A percentile compares a stretch with the other conserved stretches of the same genome.
Evolutionary conservation across 2,797 vertebrate genomes (phyloP).

Genomic region (Microctenopoma steveboyesi): DNA sequence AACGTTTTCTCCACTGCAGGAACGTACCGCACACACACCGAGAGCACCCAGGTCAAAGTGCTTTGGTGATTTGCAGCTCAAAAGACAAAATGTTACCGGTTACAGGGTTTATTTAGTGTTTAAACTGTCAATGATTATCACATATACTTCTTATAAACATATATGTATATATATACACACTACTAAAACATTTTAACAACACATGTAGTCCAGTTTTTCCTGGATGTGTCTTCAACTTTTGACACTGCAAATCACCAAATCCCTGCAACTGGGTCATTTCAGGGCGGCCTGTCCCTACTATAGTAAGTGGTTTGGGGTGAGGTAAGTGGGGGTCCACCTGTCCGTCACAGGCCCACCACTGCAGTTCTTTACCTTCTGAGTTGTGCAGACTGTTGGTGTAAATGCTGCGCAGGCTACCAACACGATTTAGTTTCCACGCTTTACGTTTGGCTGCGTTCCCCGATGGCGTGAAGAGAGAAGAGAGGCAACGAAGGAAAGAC

Average conservation of each 20-base stretch:
- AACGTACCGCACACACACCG: background rate
- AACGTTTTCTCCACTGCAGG: background rate
- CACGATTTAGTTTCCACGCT: conserved; percentile 93
- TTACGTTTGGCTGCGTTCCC: conserved; percentile 92
- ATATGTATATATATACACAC: too few species aligned
- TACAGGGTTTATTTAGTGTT: too few species aligned
- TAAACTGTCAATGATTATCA: too few species aligned
- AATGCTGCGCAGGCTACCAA: conserved; percentile 93
- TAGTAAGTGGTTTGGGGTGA: conserved; percentile 10
- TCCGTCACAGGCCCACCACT: conserved; percentile 17
- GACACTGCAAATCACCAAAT: conserved; percentile 9
- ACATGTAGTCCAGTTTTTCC: too few species aligned
- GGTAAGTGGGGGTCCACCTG: background rate
- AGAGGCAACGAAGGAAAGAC: conserved; percentile 72
- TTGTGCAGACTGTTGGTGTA: conserved; percentile 90
- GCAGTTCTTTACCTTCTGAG: conserved; percentile 85
- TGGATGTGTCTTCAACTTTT: too few species aligned
- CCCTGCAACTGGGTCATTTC: conserved; percentile 2
- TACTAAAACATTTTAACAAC: too few species aligned
- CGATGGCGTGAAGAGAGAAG: conserved; percentile 79
- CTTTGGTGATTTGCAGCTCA: background rate
- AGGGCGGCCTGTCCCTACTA: conserved; percentile 9
- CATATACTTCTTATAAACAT: too few species aligned
- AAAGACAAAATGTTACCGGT: background rate
- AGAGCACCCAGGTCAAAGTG: background rate